A percentile compares a stretch with the other conserved stretches of the same genome.
Evolutionary conservation across 1,140 invertebrate genomes (phyloP).

Genomic region (Panulirus ornatus): DNA sequence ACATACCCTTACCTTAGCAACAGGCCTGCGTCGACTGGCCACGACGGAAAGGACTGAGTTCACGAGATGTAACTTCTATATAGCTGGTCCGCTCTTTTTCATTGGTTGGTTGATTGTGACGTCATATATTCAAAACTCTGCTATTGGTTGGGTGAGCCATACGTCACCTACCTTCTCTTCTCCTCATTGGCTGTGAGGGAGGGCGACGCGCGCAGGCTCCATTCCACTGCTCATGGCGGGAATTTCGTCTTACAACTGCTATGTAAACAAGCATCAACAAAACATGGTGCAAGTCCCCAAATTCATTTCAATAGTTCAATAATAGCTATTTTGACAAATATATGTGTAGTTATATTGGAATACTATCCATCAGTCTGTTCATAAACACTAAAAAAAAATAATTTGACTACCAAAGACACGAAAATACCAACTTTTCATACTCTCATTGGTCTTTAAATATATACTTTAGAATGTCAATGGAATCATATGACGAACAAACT

Average conservation of each 20-base stretch:
- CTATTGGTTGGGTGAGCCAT: conserved; percentile 1
- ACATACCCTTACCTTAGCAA: conserved; percentile 47
- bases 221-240: neutral
- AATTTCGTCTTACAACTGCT: conserved; percentile 27
- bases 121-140: neutral
- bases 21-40: conserved; percentile 62
- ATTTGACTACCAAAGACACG: too few species aligned
- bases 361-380: too few species aligned
- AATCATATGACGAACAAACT: too few species aligned
- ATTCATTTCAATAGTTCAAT: too few species aligned
- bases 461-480: too few species aligned
- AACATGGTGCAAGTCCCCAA: conserved; percentile 1
- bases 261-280: neutral
- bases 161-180: conserved; percentile 7
- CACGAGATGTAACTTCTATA: conserved; percentile 50
- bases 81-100: conserved; percentile 37
- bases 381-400: too few species aligned
- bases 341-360: too few species aligned
- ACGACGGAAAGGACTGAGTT: conserved; percentile 54
- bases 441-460: too few species aligned
- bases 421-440: too few species aligned
- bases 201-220: conserved; percentile 20
- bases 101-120: conserved; percentile 30
- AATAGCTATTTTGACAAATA: too few species aligned
- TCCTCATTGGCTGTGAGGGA: conserved; percentile 27